These are phyloP conservation scores for Pantherophis vulpinus DNA, from an alignment of 2,797 vertebrate species.

Conservation along the genomic window DNA sequence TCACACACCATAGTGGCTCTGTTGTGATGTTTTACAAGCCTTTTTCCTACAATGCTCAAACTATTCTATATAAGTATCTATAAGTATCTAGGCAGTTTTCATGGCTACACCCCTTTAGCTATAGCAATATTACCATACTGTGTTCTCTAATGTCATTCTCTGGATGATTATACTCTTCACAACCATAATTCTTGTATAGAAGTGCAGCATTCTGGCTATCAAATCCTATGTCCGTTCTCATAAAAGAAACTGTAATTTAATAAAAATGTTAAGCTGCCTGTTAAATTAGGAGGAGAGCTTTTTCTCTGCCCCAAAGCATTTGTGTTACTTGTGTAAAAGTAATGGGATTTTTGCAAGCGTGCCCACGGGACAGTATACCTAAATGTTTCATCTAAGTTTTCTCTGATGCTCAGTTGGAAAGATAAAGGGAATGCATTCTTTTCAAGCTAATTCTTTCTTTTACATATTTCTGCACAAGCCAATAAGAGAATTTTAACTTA, in stretches of 20 bases:
- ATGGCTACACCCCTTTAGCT: not conserved
- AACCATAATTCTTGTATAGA: not conserved
- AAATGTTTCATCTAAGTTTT: conserved; percentile 1
- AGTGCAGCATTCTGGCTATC: not conserved
- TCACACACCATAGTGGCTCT: not conserved
- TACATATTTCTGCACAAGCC: conserved; percentile 4
- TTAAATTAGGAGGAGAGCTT: conserved; percentile 26
- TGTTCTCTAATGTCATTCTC: not conserved
- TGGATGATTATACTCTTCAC: not conserved
- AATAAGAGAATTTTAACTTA: not conserved
- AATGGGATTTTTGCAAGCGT: conserved; percentile 24
- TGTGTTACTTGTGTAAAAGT: not conserved
- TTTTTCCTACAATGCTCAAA: not conserved
- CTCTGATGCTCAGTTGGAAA: not conserved
- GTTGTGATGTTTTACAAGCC: not conserved
- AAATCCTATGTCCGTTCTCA: conserved; percentile 1
- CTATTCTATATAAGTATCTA: not conserved
- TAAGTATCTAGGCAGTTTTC: not conserved
- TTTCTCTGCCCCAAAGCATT: conserved; percentile 4
- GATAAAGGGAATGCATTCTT: conserved; percentile 24
- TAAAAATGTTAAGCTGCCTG: not conserved
- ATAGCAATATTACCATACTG: not conserved
- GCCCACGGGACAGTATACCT: not conserved
- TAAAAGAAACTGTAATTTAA: not conserved
- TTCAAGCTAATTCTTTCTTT: conserved; percentile 7